These are phyloP conservation scores for Dasyornis broadbenti DNA, from an alignment of 2,113 vertebrate genomes.

Conservation along the genomic window DNA sequence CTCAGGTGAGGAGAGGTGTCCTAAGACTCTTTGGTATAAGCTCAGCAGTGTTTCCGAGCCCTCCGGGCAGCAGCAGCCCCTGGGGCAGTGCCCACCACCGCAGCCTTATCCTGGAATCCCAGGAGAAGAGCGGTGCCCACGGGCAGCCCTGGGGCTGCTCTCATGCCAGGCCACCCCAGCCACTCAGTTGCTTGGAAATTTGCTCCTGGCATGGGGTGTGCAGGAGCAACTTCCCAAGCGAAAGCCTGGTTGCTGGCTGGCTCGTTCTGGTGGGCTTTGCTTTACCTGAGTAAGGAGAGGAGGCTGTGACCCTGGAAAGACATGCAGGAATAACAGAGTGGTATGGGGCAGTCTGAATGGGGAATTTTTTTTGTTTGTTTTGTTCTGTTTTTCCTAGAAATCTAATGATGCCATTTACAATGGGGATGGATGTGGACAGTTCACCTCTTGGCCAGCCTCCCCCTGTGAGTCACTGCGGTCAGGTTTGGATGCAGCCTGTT, in stretches of 20 bases:
- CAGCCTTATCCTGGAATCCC: neutral
- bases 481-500: neutral
- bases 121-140: neutral
- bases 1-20: constrained; percentile 61
- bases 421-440: constrained; percentile 19
- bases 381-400: constrained; percentile 35
- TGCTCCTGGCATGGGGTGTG: rapidly evolving
- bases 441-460: constrained; percentile 12
- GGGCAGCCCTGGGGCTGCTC: neutral
- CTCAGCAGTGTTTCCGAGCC: constrained; percentile 35
- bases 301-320: constrained; percentile 35
- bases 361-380: neutral
- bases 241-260: neutral
- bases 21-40: constrained; percentile 78
- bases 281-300: constrained; percentile 59
- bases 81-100: neutral
- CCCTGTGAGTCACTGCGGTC: neutral
- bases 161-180: neutral
- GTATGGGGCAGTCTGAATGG: neutral
- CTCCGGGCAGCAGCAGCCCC: constrained; percentile 7
- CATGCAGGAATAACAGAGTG: neutral
- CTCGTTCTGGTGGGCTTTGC: neutral
- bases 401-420: constrained; percentile 22
- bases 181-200: neutral
- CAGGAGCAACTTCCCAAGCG: neutral